Percentiles rank a stretch among this genome's conserved stretches.
Conservation (phyloP, 1,140 invertebrate genomes). For the Liolophura sinensis region DNA sequence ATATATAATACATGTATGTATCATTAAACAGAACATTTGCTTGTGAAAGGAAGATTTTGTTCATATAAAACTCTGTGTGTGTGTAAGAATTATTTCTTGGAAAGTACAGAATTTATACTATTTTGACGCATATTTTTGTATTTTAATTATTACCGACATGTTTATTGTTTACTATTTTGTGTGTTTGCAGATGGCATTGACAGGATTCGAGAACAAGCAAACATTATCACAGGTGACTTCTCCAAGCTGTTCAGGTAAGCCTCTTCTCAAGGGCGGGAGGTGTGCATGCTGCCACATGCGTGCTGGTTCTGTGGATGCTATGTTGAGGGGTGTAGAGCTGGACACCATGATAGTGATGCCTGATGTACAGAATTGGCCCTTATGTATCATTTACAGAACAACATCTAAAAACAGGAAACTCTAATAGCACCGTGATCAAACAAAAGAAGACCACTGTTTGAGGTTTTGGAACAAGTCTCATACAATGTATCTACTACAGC, state of each 20-base stretch:
- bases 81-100: not conserved
- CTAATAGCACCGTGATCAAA: no score
- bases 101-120: not conserved
- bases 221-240: constrained; percentile 66
- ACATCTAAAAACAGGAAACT: not conserved
- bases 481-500: no score
- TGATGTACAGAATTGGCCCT: not conserved
- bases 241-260: constrained; percentile 66
- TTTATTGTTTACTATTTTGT: constrained; percentile 37
- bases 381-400: not conserved
- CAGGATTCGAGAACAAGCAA: constrained; percentile 57
- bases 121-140: not conserved
- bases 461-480: no score
- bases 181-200: constrained; percentile 58
- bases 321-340: not conserved
- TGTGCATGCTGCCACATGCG: not conserved
- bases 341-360: not conserved
- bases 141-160: not conserved
- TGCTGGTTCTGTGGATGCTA: not conserved
- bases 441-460: no score
- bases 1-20: constrained; percentile 15
- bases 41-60: not conserved
- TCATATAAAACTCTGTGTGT: constrained; percentile 1
- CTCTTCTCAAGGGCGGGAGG: not conserved
- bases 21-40: not conserved